A percentile compares a stretch with the other conserved stretches of the same genome.
Evolutionary conservation across 1,140 invertebrate species (phyloP).

Genomic region (Goniozus legneri): DNA sequence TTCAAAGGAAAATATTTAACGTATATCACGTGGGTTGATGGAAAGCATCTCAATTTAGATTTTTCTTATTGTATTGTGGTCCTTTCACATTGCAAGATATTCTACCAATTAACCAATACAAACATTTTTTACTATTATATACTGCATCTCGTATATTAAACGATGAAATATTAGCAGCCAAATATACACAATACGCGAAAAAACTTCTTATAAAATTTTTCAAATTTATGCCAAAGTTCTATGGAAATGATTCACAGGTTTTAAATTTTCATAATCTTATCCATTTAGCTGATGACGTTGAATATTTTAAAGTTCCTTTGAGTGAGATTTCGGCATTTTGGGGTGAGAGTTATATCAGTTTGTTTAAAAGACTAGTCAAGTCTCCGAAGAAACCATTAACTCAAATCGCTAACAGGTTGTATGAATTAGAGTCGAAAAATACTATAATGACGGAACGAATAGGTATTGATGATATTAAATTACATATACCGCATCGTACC

Average conservation of each 20-base stretch:
- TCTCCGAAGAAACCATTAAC: background rate
- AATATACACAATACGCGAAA: slow-evolving; percentile 12
- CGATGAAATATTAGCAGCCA: slow-evolving; percentile 2
- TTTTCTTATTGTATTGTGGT: slow-evolving; percentile 23
- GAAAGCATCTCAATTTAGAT: slow-evolving; percentile 21
- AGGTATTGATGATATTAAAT: background rate
- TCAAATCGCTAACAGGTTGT: background rate
- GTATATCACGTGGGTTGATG: slow-evolving; percentile 4
- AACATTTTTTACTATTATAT: slow-evolving; percentile 20
- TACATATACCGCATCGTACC: too few species aligned
- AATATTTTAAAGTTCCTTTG: slow-evolving; percentile 8
- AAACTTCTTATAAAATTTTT: slow-evolving; percentile 14
- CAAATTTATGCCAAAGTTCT: slow-evolving; percentile 4
- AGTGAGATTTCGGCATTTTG: too few species aligned
- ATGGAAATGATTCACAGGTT: slow-evolving; percentile 14
- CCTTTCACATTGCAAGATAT: slow-evolving; percentile 9
- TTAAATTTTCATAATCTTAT: slow-evolving; percentile 22
- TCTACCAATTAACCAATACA: slow-evolving; percentile 10
- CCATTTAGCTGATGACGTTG: slow-evolving; percentile 19
- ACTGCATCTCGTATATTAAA: slow-evolving; percentile 13
- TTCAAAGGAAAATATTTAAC: slow-evolving; percentile 11
- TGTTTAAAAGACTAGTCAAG: background rate
- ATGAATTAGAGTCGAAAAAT: background rate
- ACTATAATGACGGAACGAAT: background rate
- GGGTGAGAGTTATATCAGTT: too few species aligned